These are phyloP conservation scores for Vombatus ursinus DNA, from an alignment of 2,113 vertebrate species.

Conservation along the genomic window DNA sequence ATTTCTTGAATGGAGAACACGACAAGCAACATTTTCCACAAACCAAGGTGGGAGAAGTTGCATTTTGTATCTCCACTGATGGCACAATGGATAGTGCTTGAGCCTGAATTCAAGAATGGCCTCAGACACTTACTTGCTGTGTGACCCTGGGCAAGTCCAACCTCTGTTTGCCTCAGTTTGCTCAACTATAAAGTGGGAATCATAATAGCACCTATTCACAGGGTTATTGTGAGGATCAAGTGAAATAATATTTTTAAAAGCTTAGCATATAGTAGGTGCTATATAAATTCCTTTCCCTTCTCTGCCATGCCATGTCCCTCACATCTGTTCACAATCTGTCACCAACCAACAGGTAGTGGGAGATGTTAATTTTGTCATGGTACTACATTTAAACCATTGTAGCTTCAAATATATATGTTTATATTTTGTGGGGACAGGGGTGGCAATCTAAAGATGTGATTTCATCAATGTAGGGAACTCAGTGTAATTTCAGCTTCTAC, in stretches of 20 bases:
- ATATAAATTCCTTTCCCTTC: not conserved
- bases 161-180: not conserved
- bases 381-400: not conserved
- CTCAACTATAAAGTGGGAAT: too few species aligned
- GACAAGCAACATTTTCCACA: not conserved
- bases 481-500: not conserved
- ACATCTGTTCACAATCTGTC: not conserved
- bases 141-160: not conserved
- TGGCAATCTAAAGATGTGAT: not conserved
- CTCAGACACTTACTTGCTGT: not conserved
- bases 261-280: not conserved
- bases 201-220: too few species aligned
- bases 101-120: not conserved
- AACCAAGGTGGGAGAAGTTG: not conserved
- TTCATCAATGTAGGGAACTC: not conserved
- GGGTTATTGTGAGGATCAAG: too few species aligned
- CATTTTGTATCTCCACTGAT: not conserved
- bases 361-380: not conserved
- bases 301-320: not conserved
- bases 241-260: not conserved
- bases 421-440: not conserved
- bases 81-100: not conserved
- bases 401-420: not conserved
- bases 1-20: not conserved
- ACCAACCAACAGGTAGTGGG: not conserved